These are phyloP conservation scores for Sebastes hubbsi DNA, from an alignment of 2,797 vertebrate genomes.

Conservation along the genomic window DNA sequence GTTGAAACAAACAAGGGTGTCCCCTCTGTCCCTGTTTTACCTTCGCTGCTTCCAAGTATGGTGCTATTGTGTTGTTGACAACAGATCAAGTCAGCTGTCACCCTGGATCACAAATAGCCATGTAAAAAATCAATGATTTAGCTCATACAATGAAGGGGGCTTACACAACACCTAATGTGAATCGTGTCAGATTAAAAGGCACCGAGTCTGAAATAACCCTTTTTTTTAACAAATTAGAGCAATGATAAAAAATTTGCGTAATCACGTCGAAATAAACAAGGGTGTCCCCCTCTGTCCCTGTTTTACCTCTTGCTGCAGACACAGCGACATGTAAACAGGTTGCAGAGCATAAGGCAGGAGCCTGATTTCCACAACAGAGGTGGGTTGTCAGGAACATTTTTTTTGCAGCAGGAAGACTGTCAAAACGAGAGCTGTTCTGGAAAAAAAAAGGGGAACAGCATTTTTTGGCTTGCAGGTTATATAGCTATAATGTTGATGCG, in stretches of 20 bases:
- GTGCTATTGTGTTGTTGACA: conserved; percentile 49
- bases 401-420: conserved; percentile 60
- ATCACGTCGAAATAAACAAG: conserved; percentile 56
- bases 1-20: conserved; percentile 57
- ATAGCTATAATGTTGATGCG: background rate
- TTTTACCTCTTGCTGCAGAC: conserved; percentile 58
- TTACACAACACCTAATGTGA: conserved; percentile 16
- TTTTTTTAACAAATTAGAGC: conserved; percentile 31
- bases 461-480: conserved; percentile 21
- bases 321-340: conserved; percentile 68
- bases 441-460: conserved; percentile 4
- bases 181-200: conserved; percentile 18
- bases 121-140: conserved; percentile 1
- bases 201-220: background rate
- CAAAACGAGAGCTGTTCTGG: conserved; percentile 50
- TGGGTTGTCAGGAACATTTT: conserved; percentile 68
- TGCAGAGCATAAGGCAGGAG: conserved; percentile 67
- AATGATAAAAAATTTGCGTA: conserved; percentile 33
- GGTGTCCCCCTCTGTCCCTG: conserved; percentile 47
- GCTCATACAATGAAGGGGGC: conserved; percentile 10
- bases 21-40: conserved; percentile 50
- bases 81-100: conserved; percentile 23
- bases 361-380: conserved; percentile 65
- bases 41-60: conserved; percentile 37
- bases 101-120: conserved; percentile 37